Percentiles rank a stretch among this genome's conserved stretches.
These are phyloP conservation scores for Chromoteleia sp. DNA, from an alignment of 2,888 invertebrate genomes.

Conservation along the genomic window DNA sequence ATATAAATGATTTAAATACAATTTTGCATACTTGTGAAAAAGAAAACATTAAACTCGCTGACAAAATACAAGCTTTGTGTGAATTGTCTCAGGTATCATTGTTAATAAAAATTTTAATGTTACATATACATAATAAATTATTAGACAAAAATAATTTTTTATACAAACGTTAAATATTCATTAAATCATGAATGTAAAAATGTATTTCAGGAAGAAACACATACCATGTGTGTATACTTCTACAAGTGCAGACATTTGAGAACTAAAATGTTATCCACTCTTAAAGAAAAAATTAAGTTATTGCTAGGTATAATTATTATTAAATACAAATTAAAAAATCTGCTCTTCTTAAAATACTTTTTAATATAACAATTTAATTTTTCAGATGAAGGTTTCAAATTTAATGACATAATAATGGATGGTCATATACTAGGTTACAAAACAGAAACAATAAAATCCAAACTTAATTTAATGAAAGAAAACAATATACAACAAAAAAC, in stretches of 20 bases:
- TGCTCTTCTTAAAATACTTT: too few species aligned
- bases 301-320: slow-evolving; percentile 13
- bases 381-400: slow-evolving; percentile 27
- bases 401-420: slow-evolving; percentile 11
- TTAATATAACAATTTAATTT: slow-evolving; percentile 14
- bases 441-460: slow-evolving; percentile 2
- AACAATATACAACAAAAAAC: neutral
- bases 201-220: neutral
- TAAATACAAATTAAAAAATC: too few species aligned
- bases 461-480: neutral
- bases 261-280: neutral
- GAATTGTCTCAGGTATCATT: slow-evolving; percentile 14
- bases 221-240: neutral
- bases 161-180: neutral
- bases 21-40: slow-evolving; percentile 6
- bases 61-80: slow-evolving; percentile 14
- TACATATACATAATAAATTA: neutral
- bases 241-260: slow-evolving; percentile 5
- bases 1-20: neutral
- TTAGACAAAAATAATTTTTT: neutral
- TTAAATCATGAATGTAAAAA: neutral
- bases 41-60: neutral
- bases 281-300: slow-evolving; percentile 15
- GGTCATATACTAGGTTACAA: neutral
- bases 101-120: neutral